Evolutionary conservation across 1,140 invertebrate species (phyloP), one percentile per base, ranked within the genome.

Genomic region (Drosophila rhopaloa): DNA sequence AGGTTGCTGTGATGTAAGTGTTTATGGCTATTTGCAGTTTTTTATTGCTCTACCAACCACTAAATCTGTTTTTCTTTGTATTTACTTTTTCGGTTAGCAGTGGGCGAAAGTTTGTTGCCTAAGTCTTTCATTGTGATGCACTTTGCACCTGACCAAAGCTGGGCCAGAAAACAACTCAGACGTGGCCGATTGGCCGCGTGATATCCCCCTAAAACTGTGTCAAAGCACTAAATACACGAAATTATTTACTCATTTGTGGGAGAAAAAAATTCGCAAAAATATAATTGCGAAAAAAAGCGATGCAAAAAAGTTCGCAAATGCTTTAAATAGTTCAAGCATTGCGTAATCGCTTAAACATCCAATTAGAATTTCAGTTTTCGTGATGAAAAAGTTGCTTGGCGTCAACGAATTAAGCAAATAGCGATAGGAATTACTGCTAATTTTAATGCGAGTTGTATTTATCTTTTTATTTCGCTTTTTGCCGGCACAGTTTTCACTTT

Each of bases 391-490:
- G 75, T 68, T 72, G 67, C 74, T 75, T 75, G 70, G 81, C 68
- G 82, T 74, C 66, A 81, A 88, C 83, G 67, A 75, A 88, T 86
- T 86, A 88, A 82, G 81, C 76, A 86, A 86, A 86, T 72, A 81
- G 62, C 60, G 47, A 16, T 86, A 71, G 70, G 54, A 68, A 79
- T 72, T 81, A 74, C 57, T 76, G 32, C 38, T 44, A 32, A 57
- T 53, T 61, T 40, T 6, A 48, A 48, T n/a, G 46, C 46, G 54
- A 16, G 54, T 72, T 47, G 8, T 72, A 37, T 40, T 44, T 14
- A 48, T 37, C 44, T 27, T 14, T 66, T 24, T 54, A 62, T n/a
- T 48, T 48, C 16, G 29, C 29, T 43, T 63, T 70, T 71, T 41
- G 53, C 68, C 68, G 68, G 68, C 68, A 58, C 51, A 71, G 53